Percentiles rank a stretch among this genome's conserved stretches.
Conservation (phyloP, 2,888 invertebrate genomes). For the Synergus umbraculus region DNA sequence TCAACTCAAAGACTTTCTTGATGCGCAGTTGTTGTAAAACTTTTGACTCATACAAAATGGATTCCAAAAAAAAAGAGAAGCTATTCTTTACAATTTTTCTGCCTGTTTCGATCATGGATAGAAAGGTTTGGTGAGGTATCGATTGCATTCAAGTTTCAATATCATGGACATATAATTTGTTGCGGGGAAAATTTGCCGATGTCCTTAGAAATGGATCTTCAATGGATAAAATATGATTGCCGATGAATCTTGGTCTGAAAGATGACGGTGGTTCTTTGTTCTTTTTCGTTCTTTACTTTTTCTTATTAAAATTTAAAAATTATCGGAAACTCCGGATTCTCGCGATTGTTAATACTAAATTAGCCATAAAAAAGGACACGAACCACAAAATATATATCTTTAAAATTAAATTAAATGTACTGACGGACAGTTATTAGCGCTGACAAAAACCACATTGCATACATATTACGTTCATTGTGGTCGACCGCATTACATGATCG, state of each 20-base stretch:
- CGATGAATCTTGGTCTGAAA: neutral
- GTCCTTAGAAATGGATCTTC: neutral
- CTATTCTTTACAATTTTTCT: constrained; percentile 26
- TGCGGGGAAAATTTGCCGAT: neutral
- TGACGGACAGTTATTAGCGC: neutral
- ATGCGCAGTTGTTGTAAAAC: constrained; percentile 35
- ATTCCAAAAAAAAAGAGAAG: constrained; percentile 10
- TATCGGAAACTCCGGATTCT: too few relatives aligned
- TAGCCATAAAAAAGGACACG: neutral
- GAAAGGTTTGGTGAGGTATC: neutral
- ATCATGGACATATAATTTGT: neutral
- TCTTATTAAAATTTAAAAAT: too few relatives aligned
- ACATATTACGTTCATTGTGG: constrained; percentile 24
- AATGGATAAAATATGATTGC: constrained; percentile 1
- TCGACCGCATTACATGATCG: constrained; percentile 25
- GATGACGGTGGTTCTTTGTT: neutral
- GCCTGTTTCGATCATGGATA: neutral
- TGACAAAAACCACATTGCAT: constrained; percentile 18
- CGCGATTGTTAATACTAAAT: neutral
- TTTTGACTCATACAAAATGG: constrained; percentile 37
- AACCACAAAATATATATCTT: constrained; percentile 22
- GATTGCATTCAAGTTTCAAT: constrained; percentile 3
- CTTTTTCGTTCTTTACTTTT: too few relatives aligned
- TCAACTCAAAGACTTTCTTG: constrained; percentile 31
- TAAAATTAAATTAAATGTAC: constrained; percentile 19